phyloP scores from a whole-genome alignment of 2,797 vertebrate species.

The Perodicticus potto region DNA sequence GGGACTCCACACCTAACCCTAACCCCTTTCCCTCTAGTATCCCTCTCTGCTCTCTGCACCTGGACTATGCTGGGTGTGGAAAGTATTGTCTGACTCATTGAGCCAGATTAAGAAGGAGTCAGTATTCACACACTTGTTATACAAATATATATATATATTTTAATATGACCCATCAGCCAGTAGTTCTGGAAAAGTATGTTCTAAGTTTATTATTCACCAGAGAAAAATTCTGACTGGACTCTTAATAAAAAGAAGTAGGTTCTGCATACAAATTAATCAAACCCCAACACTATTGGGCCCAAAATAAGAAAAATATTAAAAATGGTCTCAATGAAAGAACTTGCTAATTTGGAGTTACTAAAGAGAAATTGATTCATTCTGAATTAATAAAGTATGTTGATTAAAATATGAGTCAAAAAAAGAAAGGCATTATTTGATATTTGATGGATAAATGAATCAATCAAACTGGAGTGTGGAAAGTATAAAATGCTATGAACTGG shows the following conservation, averaged over 20 bases:
- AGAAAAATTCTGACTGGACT: not conserved
- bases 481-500: constrained; percentile 35
- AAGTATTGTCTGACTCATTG: not conserved
- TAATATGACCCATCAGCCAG: not conserved
- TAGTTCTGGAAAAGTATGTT: not conserved
- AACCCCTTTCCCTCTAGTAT: too few species aligned
- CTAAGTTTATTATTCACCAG: not conserved
- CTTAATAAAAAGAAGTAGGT: constrained; percentile 22
- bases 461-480: constrained; percentile 10
- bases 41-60: not conserved
- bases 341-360: constrained; percentile 38
- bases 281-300: not conserved
- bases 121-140: not conserved
- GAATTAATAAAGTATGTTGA: constrained; percentile 67
- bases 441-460: constrained; percentile 56
- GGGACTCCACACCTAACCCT: not conserved
- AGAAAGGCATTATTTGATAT: constrained; percentile 60
- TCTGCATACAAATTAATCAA: not conserved
- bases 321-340: constrained; percentile 44
- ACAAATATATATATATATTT: not conserved
- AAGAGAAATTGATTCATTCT: constrained; percentile 4
- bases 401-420: constrained; percentile 66
- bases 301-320: constrained; percentile 59
- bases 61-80: accelerated
- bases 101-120: not conserved